Evolutionary conservation across 2,113 vertebrate genomes (phyloP).

Genomic region (Octodon degus): DNA sequence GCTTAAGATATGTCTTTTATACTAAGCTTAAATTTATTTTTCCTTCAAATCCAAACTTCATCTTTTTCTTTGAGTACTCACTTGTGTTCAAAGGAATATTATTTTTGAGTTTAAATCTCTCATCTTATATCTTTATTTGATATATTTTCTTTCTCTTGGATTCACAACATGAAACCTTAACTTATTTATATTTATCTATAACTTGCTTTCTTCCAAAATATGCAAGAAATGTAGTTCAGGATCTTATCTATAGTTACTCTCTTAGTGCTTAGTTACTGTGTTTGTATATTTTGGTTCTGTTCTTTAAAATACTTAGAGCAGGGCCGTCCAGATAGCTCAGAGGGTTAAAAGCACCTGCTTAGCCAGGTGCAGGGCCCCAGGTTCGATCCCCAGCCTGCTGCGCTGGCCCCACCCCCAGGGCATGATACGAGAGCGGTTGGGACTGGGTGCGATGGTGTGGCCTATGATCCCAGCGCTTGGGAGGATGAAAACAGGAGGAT

Average conservation of each 20-base stretch:
- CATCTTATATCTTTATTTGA: not conserved
- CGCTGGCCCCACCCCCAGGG: no score
- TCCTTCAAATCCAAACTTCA: not conserved
- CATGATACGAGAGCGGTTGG: no score
- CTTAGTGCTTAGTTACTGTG: not conserved
- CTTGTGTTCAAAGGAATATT: conserved; percentile 11
- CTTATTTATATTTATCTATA: not conserved
- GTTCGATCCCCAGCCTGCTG: no score
- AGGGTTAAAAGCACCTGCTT: no score
- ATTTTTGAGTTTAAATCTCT: conserved; percentile 2
- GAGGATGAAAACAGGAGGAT: no score
- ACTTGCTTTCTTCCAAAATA: not conserved
- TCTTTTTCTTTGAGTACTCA: conserved; percentile 15
- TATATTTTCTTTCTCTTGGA: not conserved
- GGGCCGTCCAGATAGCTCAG: no score
- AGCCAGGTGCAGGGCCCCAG: no score
- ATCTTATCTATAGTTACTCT: not conserved
- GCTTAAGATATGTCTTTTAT: not conserved
- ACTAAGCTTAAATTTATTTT: not conserved
- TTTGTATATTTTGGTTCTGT: conserved; percentile 16
- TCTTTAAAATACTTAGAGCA: not conserved
- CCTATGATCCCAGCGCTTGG: no score
- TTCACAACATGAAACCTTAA: not conserved
- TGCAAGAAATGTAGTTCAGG: not conserved
- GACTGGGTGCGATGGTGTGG: no score